Evolutionary conservation across 1,140 invertebrate species (phyloP).

Genomic region (Planococcus citri): DNA sequence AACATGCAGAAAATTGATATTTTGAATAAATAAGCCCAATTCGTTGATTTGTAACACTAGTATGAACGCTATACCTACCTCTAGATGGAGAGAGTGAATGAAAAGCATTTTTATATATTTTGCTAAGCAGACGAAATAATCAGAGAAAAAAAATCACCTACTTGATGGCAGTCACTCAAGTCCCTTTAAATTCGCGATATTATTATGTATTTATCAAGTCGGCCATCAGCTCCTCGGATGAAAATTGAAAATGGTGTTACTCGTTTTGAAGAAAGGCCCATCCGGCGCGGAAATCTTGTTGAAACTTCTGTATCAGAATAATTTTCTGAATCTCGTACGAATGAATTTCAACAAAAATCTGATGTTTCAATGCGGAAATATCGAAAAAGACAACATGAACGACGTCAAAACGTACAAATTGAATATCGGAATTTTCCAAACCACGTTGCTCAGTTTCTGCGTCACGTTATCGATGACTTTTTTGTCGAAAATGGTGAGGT

Average conservation of each 20-base stretch:
- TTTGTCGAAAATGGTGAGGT: conserved; percentile 1
- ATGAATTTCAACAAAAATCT: conserved; percentile 4
- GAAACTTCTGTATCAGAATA: background rate
- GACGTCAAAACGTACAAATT: conserved; percentile 11
- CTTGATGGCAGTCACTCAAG: too few relatives aligned
- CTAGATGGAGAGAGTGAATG: too few relatives aligned
- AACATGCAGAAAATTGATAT: too few relatives aligned
- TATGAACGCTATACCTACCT: too few relatives aligned
- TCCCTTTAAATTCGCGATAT: too few relatives aligned
- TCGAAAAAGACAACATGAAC: background rate
- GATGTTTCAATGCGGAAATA: background rate
- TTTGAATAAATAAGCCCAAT: too few relatives aligned
- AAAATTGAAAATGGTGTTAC: background rate
- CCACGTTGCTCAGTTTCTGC: conserved; percentile 7
- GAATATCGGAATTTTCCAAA: conserved; percentile 3
- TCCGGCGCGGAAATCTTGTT: background rate
- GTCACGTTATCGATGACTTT: conserved; percentile 8
- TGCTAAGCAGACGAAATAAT: too few relatives aligned
- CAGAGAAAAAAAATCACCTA: too few relatives aligned
- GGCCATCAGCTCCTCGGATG: too few relatives aligned
- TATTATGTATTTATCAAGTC: too few relatives aligned
- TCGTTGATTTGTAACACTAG: too few relatives aligned
- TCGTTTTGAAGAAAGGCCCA: background rate
- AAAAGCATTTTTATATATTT: too few relatives aligned
- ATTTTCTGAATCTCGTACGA: background rate